Evolutionary conservation across 2,113 vertebrate genomes (phyloP).

Genomic region (Meriones unguiculatus): DNA sequence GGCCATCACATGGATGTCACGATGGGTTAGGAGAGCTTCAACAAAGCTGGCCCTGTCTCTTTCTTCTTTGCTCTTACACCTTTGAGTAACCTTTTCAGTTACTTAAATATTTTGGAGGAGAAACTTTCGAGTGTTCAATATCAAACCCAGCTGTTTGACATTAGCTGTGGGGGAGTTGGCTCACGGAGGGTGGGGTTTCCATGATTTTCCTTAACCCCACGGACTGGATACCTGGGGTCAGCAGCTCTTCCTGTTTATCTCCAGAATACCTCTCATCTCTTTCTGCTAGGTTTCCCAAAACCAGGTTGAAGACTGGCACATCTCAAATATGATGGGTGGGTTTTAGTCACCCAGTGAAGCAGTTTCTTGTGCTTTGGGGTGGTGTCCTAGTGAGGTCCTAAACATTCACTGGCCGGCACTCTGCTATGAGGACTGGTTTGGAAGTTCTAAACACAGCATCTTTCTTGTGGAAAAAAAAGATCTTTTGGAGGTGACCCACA

Average conservation of each 20-base stretch:
- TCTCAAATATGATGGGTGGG: neutral
- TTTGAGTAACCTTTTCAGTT: slow-evolving; percentile 3
- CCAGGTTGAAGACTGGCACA: neutral
- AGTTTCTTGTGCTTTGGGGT: neutral
- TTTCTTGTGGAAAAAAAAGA: neutral
- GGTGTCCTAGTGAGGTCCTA: neutral
- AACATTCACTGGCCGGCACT: neutral
- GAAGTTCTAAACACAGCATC: neutral
- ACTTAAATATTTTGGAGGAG: neutral
- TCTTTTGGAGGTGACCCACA: neutral
- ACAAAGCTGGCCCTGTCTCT: neutral
- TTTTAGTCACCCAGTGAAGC: slow-evolving; percentile 13
- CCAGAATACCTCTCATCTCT: neutral
- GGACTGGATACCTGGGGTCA: neutral
- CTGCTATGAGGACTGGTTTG: neutral
- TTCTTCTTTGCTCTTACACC: neutral
- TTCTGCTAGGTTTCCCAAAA: neutral
- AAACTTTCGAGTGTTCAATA: neutral
- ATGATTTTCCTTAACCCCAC: neutral
- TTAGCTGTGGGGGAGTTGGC: neutral
- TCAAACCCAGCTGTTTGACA: neutral
- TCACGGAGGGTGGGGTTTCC: neutral
- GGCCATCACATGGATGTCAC: neutral
- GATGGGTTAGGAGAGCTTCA: neutral
- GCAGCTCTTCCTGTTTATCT: slow-evolving; percentile 12